These are phyloP conservation scores for Erythrolamprus reginae DNA, from an alignment of 2,113 vertebrate genomes.

Conservation along the genomic window DNA sequence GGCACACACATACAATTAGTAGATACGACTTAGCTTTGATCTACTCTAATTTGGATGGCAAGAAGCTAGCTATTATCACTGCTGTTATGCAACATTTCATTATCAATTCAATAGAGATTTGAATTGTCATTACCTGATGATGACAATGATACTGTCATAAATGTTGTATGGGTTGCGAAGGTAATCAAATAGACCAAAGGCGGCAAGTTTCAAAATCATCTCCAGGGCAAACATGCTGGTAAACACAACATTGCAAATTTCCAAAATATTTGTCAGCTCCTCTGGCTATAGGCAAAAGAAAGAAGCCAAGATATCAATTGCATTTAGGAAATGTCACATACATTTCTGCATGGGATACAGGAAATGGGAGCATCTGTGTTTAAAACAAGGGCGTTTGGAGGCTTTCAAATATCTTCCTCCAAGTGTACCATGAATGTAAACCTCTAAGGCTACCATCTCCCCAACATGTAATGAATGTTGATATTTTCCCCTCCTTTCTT, in stretches of 20 bases:
- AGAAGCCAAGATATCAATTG: constrained; percentile 36
- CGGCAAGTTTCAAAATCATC: constrained; percentile 94
- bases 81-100: constrained; percentile 3
- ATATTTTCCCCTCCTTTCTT: not conserved
- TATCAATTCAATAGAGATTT: not conserved
- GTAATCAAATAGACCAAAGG: constrained; percentile 91
- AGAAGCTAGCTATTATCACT: not conserved
- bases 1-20: not conserved
- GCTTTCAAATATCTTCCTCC: not conserved
- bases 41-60: not conserved
- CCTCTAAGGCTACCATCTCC: not conserved
- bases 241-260: constrained; percentile 98
- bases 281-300: constrained; percentile 76
- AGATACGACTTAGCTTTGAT: not conserved
- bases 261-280: constrained; percentile 92
- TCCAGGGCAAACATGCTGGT: constrained; percentile 98
- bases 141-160: constrained; percentile 94
- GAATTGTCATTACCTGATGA: constrained; percentile 83
- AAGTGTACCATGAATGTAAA: not conserved
- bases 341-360: not conserved
- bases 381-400: not conserved
- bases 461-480: not conserved
- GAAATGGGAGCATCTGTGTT: not conserved
- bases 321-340: constrained; percentile 2
- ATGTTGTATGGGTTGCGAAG: constrained; percentile 94